Percentiles rank a stretch among this genome's conserved stretches.
Conservation (phyloP, 2,797 vertebrate genomes). For the Anguilla anguilla region DNA sequence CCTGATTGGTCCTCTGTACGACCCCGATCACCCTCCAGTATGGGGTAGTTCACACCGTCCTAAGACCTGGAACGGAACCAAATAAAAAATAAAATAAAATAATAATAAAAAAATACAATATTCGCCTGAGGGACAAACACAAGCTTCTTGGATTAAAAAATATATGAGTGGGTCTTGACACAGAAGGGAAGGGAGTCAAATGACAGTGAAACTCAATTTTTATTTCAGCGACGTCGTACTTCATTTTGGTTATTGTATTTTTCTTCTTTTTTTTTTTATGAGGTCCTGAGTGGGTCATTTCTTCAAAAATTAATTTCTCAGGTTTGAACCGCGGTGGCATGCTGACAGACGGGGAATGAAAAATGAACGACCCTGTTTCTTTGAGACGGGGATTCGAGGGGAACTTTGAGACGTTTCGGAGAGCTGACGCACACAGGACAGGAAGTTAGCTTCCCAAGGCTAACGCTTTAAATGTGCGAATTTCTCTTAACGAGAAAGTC, state of each 20-base stretch:
- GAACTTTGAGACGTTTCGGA: background rate
- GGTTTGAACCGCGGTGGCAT: background rate
- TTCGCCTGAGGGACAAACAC: background rate
- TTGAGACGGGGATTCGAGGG: background rate
- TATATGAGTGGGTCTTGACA: background rate
- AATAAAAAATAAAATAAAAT: background rate
- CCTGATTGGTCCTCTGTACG: conserved; percentile 55
- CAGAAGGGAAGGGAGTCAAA: background rate
- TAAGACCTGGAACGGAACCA: conserved; percentile 21
- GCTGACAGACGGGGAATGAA: background rate
- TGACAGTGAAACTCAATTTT: background rate
- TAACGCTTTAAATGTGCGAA: background rate
- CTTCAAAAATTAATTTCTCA: background rate
- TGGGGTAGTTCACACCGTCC: background rate
- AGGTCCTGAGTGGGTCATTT: background rate
- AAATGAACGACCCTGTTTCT: background rate
- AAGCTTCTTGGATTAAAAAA: background rate
- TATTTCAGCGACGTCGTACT: background rate
- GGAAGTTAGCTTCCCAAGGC: background rate
- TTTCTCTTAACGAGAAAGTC: background rate
- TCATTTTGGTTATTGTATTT: conserved; percentile 10
- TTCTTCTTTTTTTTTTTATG: background rate
- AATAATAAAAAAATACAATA: background rate
- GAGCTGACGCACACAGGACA: background rate
- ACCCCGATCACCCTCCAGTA: conserved; percentile 19